A percentile compares a stretch with the other conserved stretches of the same genome.
Evolutionary conservation across 2,113 vertebrate species (phyloP).

Genomic region (Physeter macrocephalus): DNA sequence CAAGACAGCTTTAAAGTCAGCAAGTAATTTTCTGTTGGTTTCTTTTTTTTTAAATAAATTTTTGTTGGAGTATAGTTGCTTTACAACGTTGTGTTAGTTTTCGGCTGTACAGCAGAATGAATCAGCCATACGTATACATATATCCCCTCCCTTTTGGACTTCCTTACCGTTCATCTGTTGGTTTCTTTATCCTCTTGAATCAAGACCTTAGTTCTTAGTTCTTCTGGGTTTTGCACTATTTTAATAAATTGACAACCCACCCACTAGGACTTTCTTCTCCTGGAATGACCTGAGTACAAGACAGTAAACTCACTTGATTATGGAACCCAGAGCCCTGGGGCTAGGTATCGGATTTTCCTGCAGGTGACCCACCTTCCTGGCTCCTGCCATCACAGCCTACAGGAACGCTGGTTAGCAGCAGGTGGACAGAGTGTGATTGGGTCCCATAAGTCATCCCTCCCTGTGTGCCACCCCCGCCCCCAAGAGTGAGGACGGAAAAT

Average conservation of each 20-base stretch:
- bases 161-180: too few relatives aligned
- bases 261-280: background rate
- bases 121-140: too few relatives aligned
- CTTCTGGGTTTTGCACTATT: background rate
- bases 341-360: background rate
- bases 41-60: too few relatives aligned
- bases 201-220: background rate
- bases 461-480: fast-evolving
- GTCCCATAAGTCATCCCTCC: background rate
- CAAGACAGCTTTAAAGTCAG: background rate
- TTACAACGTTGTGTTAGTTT: too few relatives aligned
- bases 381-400: background rate
- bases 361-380: background rate
- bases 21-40: background rate
- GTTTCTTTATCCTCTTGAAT: background rate
- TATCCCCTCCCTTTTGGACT: too few relatives aligned
- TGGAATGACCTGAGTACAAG: background rate
- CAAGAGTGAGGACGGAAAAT: background rate
- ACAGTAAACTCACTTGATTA: background rate
- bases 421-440: background rate
- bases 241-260: background rate
- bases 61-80: too few relatives aligned
- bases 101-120: too few relatives aligned
- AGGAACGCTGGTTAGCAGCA: background rate
- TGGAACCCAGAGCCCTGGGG: background rate